phyloP scores from a whole-genome alignment of 2,113 vertebrate genomes.

The Ramphastos sulfuratus region DNA sequence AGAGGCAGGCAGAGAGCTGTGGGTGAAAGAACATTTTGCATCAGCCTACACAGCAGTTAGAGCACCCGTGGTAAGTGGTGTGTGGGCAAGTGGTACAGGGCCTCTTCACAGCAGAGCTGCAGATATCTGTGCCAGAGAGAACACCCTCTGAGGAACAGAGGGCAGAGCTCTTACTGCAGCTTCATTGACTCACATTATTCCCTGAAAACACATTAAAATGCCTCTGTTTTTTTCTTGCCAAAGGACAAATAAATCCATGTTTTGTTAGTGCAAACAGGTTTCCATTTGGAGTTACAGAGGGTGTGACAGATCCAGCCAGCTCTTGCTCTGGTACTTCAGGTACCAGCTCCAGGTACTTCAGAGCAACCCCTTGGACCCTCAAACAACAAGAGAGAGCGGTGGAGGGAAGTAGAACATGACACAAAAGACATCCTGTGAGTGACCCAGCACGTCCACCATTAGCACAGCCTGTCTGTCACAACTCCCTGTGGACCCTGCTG shows the following conservation, averaged over 20 bases:
- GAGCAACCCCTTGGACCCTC: background rate
- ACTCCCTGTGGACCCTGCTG: background rate
- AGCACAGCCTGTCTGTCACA: background rate
- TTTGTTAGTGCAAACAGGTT: background rate
- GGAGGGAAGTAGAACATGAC: background rate
- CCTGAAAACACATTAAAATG: background rate
- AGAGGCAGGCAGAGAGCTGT: constrained; percentile 57
- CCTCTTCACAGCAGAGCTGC: constrained; percentile 31
- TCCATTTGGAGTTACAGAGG: background rate
- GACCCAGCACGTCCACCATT: background rate
- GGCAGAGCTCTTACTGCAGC: constrained; percentile 13
- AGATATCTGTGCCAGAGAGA: constrained; percentile 36
- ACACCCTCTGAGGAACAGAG: constrained; percentile 23
- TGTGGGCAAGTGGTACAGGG: constrained; percentile 45
- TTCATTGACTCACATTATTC: constrained; percentile 9
- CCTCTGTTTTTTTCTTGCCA: background rate
- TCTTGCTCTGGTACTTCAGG: background rate
- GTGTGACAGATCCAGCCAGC: background rate
- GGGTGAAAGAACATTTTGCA: constrained; percentile 72
- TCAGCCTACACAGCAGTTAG: constrained; percentile 41
- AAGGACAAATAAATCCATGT: background rate
- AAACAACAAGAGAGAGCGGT: background rate
- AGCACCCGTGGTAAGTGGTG: background rate
- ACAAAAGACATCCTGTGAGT: background rate
- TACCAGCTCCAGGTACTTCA: background rate